A percentile compares a stretch with the other conserved stretches of the same genome.
These are phyloP conservation scores for Plestiodon gilberti DNA, from an alignment of 2,113 vertebrate genomes.

Conservation along the genomic window DNA sequence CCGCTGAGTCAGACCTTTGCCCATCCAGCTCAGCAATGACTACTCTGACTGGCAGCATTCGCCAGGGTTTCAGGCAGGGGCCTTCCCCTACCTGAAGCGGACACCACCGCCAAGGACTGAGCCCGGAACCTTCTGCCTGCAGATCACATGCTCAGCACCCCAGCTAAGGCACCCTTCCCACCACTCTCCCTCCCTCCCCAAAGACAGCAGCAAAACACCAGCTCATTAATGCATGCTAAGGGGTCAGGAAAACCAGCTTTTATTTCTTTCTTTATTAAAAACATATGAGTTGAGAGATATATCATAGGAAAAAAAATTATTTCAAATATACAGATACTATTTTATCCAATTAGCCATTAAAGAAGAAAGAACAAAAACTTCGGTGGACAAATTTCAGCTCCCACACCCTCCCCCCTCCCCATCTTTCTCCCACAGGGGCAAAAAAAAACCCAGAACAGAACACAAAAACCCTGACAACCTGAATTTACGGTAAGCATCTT, in stretches of 20 bases:
- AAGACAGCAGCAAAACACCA: background rate
- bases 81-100: too few relatives aligned
- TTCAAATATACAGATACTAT: constrained; percentile 76
- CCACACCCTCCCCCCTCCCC: background rate
- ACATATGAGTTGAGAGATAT: constrained; percentile 57
- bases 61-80: background rate
- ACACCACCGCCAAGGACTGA: too few relatives aligned
- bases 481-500: constrained; percentile 39
- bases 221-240: constrained; percentile 12
- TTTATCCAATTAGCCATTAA: constrained; percentile 53
- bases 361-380: constrained; percentile 51
- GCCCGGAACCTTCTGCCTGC: background rate
- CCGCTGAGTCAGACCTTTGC: too few relatives aligned
- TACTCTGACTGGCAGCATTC: too few relatives aligned
- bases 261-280: constrained; percentile 70
- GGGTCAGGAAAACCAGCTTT: constrained; percentile 55
- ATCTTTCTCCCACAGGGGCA: background rate
- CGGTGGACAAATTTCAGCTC: background rate
- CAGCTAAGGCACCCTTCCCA: background rate
- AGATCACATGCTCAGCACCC: background rate
- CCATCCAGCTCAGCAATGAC: too few relatives aligned
- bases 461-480: constrained; percentile 34
- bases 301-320: constrained; percentile 63
- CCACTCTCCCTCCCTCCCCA: background rate
- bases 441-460: constrained; percentile 45